Evolutionary conservation across 2,888 invertebrate genomes (phyloP).

Genomic region (Eupithecia tripunctaria): DNA sequence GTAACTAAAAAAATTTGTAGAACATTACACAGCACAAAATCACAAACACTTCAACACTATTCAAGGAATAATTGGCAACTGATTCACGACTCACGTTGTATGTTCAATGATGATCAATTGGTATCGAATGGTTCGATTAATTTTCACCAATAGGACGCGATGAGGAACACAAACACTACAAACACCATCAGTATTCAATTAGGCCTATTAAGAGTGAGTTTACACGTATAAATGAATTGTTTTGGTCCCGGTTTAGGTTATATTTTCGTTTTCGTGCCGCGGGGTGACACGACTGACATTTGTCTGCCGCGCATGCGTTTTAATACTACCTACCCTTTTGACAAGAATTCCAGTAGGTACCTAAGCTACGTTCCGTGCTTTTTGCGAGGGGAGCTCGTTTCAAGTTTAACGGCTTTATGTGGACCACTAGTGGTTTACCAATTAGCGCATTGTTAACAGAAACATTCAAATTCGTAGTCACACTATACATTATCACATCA

Average conservation of each 20-base stretch:
- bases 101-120: constrained; percentile 49
- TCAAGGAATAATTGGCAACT: constrained; percentile 2
- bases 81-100: constrained; percentile 10
- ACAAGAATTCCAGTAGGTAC: background rate
- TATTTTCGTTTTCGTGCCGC: constrained; percentile 15
- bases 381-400: background rate
- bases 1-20: background rate
- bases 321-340: constrained; percentile 20
- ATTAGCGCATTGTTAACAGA: too few relatives aligned
- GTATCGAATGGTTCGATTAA: constrained; percentile 53
- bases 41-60: constrained; percentile 13
- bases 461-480: too few relatives aligned
- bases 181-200: constrained; percentile 25
- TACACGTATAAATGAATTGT: constrained; percentile 5
- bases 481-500: too few relatives aligned
- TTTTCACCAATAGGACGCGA: constrained; percentile 38
- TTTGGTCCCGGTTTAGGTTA: constrained; percentile 36
- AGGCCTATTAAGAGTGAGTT: constrained; percentile 42
- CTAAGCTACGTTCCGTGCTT: background rate
- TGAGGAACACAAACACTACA: constrained; percentile 34
- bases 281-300: constrained; percentile 26
- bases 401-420: too few relatives aligned
- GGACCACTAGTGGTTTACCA: too few relatives aligned
- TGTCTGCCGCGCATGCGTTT: constrained; percentile 24
- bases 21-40: constrained; percentile 9